Conservation (phyloP, 2,888 invertebrate species). For the Sialis fuliginosa region DNA sequence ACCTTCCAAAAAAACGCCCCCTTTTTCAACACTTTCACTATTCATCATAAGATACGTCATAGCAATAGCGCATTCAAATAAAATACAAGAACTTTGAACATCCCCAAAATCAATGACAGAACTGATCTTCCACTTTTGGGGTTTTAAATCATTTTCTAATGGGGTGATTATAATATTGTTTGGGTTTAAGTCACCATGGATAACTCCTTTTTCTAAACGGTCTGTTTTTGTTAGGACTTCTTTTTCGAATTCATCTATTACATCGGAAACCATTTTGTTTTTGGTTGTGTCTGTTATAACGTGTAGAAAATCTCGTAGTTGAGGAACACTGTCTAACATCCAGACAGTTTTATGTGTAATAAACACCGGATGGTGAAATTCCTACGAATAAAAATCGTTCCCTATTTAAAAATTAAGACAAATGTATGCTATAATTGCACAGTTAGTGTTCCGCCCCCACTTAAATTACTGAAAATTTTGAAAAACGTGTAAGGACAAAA, state of each 20-base stretch:
- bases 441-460: too few relatives aligned
- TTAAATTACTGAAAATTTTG: too few relatives aligned
- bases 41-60: constrained; percentile 66
- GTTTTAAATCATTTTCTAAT: constrained; percentile 13
- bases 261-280: constrained; percentile 37
- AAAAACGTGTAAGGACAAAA: too few relatives aligned
- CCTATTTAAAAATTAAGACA: not conserved
- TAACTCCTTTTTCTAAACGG: constrained; percentile 46
- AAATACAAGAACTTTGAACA: constrained; percentile 46
- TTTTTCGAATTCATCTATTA: constrained; percentile 43
- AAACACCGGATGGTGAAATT: constrained; percentile 51
- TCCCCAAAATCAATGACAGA: constrained; percentile 83
- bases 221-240: constrained; percentile 39
- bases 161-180: constrained; percentile 57
- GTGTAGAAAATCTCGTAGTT: constrained; percentile 48
- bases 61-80: constrained; percentile 72
- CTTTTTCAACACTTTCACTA: constrained; percentile 37
- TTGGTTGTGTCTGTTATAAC: constrained; percentile 45
- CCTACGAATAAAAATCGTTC: constrained; percentile 24
- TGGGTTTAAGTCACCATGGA: constrained; percentile 87
- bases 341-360: constrained; percentile 53
- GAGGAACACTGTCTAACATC: constrained; percentile 53
- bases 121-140: constrained; percentile 34
- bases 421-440: too few relatives aligned
- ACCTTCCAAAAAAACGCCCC: constrained; percentile 58